phyloP scores from a whole-genome alignment of 2,113 vertebrate species.

The Pogona vitticeps region DNA sequence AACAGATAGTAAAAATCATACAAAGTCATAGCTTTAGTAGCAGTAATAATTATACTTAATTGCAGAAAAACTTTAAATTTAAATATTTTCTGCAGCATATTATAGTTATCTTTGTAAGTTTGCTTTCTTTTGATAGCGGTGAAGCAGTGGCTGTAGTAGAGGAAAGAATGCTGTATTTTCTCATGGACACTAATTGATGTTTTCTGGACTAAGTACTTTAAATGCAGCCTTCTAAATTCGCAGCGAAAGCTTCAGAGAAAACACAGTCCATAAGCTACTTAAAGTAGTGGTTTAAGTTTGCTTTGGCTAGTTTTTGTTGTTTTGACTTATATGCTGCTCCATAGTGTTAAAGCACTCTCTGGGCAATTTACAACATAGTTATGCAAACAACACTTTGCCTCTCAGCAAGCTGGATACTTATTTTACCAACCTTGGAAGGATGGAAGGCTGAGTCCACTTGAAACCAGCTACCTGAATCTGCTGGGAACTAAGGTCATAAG shows the following conservation, averaged over 20 bases:
- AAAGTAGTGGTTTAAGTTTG: neutral
- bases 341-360: neutral
- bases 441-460: too few relatives aligned
- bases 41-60: neutral
- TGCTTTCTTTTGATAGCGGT: neutral
- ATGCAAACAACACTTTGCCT: too few relatives aligned
- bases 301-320: neutral
- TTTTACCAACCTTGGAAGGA: too few relatives aligned
- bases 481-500: too few relatives aligned
- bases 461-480: too few relatives aligned
- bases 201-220: neutral
- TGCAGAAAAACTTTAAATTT: neutral
- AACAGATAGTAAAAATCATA: neutral
- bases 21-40: neutral
- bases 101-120: neutral
- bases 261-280: neutral
- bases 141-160: neutral
- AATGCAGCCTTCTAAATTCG: neutral
- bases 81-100: neutral
- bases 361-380: neutral
- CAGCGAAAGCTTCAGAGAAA: neutral
- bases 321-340: too few relatives aligned
- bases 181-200: neutral
- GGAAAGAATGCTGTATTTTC: neutral
- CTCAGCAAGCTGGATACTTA: too few relatives aligned